These are phyloP conservation scores for Anneissia japonica DNA, from an alignment of 35 echinoderm and acorn worm species.

Conservation along the genomic window DNA sequence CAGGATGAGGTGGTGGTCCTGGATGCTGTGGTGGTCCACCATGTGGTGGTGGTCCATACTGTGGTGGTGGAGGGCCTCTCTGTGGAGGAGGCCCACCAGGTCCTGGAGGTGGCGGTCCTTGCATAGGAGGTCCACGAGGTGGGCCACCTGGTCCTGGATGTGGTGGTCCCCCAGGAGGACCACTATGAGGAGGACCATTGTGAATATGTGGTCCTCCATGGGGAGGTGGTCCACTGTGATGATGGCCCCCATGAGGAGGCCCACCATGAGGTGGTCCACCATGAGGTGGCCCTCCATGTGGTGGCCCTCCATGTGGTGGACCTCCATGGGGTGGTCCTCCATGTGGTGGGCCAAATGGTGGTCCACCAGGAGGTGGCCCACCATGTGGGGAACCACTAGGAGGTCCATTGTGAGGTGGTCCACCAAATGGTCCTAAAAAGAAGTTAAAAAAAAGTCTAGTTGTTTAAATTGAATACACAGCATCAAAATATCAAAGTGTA, in stretches of 20 bases:
- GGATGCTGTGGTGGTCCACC: conserved; percentile 15
- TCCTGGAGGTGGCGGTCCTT: conserved; percentile 31
- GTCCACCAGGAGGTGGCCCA: conserved; percentile 16
- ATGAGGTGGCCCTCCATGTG: not conserved
- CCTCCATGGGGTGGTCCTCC: not conserved
- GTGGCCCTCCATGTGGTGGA: conserved; percentile 20
- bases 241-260: not conserved
- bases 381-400: not conserved
- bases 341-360: conserved; percentile 20
- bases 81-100: conserved; percentile 1
- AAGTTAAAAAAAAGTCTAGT: no score
- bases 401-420: not conserved
- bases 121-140: conserved; percentile 28
- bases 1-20: conserved; percentile 39
- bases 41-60: conserved; percentile 24
- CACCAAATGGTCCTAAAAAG: not conserved
- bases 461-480: no score
- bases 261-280: not conserved
- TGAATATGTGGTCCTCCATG: not conserved
- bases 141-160: conserved; percentile 20
- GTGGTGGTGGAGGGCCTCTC: conserved; percentile 20
- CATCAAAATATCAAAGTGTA: no score
- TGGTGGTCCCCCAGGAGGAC: conserved; percentile 39
- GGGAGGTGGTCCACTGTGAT: not conserved
- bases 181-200: not conserved